phyloP scores from a whole-genome alignment of 2,113 vertebrate genomes.

The Atrichornis clamosus region DNA sequence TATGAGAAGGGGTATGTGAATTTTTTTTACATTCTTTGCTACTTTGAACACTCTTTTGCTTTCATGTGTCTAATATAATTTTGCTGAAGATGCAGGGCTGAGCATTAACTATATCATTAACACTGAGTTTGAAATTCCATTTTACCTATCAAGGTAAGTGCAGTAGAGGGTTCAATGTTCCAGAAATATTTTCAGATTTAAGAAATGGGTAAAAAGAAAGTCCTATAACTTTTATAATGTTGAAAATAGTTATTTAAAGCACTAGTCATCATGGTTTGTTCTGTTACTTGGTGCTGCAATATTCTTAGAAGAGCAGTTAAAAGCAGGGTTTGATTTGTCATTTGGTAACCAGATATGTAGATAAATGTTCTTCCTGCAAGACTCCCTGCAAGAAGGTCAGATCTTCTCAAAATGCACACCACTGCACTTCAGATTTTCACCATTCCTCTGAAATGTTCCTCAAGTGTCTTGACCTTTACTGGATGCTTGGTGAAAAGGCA shows the following conservation, averaged over 20 bases:
- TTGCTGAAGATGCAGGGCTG: neutral
- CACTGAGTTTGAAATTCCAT: neutral
- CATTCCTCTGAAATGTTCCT: neutral
- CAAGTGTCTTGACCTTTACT: neutral
- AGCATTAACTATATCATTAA: neutral
- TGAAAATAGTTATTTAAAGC: neutral
- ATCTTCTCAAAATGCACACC: neutral
- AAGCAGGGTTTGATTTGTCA: neutral
- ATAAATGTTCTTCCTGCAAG: neutral
- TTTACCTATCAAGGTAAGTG: neutral
- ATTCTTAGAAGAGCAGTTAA: neutral
- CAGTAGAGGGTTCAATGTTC: neutral
- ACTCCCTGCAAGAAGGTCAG: neutral
- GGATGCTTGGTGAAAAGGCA: neutral
- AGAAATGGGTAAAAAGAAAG: neutral
- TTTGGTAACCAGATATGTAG: neutral
- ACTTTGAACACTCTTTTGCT: neutral
- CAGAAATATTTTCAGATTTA: neutral
- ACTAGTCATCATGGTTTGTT: neutral
- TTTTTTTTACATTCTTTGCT: neutral
- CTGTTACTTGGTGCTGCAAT: neutral
- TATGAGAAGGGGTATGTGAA: neutral
- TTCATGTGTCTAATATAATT: neutral
- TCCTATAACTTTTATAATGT: neutral
- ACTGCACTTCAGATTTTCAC: neutral